Percentiles rank a stretch among this genome's conserved stretches.
phyloP scores from a whole-genome alignment of 2,797 vertebrate species.

The Melanotaenia trifasciata region DNA sequence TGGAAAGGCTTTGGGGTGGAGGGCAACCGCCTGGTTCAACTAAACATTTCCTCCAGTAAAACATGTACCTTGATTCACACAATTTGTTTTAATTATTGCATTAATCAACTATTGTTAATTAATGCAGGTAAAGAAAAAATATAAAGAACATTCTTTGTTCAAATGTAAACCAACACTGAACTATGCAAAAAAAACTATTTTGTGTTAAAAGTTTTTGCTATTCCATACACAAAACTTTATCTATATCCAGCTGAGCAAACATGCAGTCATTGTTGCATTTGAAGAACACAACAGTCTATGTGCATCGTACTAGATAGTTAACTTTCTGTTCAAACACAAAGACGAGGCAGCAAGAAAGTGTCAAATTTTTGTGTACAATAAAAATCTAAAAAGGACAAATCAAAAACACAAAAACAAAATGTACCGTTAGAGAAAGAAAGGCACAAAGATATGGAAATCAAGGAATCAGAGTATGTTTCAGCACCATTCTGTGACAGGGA shows the following conservation, averaged over 20 bases:
- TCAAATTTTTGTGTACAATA: neutral
- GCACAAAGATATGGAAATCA: neutral
- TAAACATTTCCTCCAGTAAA: neutral
- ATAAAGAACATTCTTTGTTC: too few species aligned
- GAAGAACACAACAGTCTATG: neutral
- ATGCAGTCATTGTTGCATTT: conserved; percentile 1
- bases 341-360: neutral
- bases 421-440: too few species aligned
- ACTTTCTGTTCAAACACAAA: neutral
- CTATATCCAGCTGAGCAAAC: neutral
- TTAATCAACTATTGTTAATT: neutral
- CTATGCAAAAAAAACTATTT: conserved; percentile 9
- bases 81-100: too few species aligned
- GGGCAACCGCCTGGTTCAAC: neutral
- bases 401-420: neutral
- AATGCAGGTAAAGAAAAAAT: neutral
- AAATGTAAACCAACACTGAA: conserved; percentile 14
- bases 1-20: neutral
- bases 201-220: neutral
- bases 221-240: neutral
- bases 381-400: too few species aligned
- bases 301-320: too few species aligned
- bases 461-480: conserved; percentile 42
- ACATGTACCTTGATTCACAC: too few species aligned
- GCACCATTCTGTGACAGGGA: conserved; percentile 66